Evolutionary conservation across 2,113 vertebrate genomes (phyloP).

Genomic region (Dasyurus viverrinus): DNA sequence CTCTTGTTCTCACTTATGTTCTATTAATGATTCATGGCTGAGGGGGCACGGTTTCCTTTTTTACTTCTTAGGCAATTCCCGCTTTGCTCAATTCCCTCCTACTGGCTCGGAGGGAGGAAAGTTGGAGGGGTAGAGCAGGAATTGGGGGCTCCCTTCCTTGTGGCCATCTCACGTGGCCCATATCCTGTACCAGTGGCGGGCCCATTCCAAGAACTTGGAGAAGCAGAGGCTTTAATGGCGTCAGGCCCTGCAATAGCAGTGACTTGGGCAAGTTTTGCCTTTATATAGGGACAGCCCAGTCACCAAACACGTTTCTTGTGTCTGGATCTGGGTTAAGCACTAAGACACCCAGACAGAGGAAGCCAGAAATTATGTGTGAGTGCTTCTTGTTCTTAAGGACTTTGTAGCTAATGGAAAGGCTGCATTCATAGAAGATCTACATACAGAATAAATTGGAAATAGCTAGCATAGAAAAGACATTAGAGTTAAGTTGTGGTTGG

Average conservation of each 20-base stretch:
- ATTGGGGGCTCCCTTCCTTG: background rate
- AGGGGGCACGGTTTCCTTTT: background rate
- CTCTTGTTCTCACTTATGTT: background rate
- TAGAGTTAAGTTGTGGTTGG: background rate
- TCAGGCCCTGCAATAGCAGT: background rate
- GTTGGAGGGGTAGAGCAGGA: background rate
- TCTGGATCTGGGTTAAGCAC: background rate
- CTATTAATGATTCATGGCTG: background rate
- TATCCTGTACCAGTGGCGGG: background rate
- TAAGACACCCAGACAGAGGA: too few relatives aligned
- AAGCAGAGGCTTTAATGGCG: background rate
- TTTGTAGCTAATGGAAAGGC: background rate
- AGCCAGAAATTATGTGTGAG: too few relatives aligned
- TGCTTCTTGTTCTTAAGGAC: background rate
- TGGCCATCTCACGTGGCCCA: background rate
- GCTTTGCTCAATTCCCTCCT: background rate
- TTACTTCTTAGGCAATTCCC: background rate
- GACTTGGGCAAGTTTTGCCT: background rate
- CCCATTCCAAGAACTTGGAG: background rate
- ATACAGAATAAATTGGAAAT: background rate
- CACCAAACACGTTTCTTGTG: background rate
- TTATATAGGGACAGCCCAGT: background rate
- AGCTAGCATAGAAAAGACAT: background rate
- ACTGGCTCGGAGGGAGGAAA: background rate
- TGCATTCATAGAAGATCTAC: background rate